Evolutionary conservation across 2,113 vertebrate genomes (phyloP).

Genomic region (Tragulus kanchil): DNA sequence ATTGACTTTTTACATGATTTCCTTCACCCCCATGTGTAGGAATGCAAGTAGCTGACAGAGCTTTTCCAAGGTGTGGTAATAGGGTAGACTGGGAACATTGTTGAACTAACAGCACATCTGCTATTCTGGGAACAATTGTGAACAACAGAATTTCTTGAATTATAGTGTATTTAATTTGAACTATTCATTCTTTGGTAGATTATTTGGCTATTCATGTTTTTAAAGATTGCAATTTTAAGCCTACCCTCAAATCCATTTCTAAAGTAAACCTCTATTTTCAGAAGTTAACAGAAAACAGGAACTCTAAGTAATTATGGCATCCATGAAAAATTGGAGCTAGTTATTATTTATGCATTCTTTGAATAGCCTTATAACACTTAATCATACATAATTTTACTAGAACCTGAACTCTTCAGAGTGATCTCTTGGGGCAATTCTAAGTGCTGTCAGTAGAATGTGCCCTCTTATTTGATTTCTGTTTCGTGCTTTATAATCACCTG

Average conservation of each 20-base stretch:
- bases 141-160: conserved; percentile 83
- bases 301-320: conserved; percentile 26
- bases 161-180: conserved; percentile 73
- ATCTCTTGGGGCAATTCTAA: conserved; percentile 11
- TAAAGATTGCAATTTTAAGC: conserved; percentile 4
- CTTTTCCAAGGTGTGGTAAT: conserved; percentile 82
- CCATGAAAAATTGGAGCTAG: conserved; percentile 36
- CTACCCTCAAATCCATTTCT: conserved; percentile 14
- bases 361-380: conserved; percentile 37
- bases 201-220: neutral
- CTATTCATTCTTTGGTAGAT: neutral
- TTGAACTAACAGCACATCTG: conserved; percentile 69
- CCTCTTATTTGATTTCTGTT: conserved; percentile 44
- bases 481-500: conserved; percentile 30
- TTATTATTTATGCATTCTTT: conserved; percentile 51
- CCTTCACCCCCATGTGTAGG: conserved; percentile 84
- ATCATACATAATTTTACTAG: conserved; percentile 58
- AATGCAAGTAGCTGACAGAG: conserved; percentile 84
- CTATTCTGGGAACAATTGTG: conserved; percentile 79
- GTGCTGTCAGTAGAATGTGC: neutral
- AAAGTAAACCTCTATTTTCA: conserved; percentile 33
- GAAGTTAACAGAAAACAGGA: conserved; percentile 32
- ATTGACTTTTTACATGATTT: conserved; percentile 87
- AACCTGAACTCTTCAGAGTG: neutral
- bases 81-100: conserved; percentile 81